Base-by-base conservation (phyloP, 2,888 invertebrate species). In the Dasypogon diadema region DNA sequence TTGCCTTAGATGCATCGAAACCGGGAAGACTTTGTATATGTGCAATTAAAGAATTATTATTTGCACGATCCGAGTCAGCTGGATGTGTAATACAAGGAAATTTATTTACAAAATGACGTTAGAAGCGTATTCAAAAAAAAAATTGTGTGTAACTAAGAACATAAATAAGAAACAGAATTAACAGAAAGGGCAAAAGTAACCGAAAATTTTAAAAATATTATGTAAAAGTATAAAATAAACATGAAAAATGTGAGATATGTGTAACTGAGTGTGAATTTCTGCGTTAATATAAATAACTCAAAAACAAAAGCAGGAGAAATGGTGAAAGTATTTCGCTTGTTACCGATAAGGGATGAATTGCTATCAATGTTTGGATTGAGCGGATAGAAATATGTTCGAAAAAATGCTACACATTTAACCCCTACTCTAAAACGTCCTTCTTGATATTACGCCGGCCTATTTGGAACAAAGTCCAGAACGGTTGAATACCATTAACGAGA, bases 21-120 rank as follows among this genome's bases (percentile, higher is more conserved):
- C 91, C 90, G 79, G 91, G 91, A 82, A 91, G 88, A 87, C 89
- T 91, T 86, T 90, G 89, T 86, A 91, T 88, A 86, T 91, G 91
- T 84, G 90, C 90, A 87, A 91, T 89, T 86, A 91, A 88, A 83
- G 90, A 90, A 88, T 90, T 90, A 88, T 89, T 90, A 88, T 90
- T 90, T 85, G 90, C 90, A 79, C 83, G 84, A 85, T 86, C 86
- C 82, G 85, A 85, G 81, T 85, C 85, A 83, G 85, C 85, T 85
- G 79, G 79, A 77, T 76, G 60, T 76, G 56, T 70, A 30, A 54
- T 70, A 54, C n/a, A 70, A 70, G 30, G 54, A 51, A 70, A 70
- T 34, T 54, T 54, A 70, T 70, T 54, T 54, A 70, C 70, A 65
- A 65, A 16, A 26, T 22, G 30, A 51, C 21, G 16, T 34, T 46